Evolutionary conservation across 2,797 vertebrate genomes (phyloP).

Genomic region (Salarias fasciatus): DNA sequence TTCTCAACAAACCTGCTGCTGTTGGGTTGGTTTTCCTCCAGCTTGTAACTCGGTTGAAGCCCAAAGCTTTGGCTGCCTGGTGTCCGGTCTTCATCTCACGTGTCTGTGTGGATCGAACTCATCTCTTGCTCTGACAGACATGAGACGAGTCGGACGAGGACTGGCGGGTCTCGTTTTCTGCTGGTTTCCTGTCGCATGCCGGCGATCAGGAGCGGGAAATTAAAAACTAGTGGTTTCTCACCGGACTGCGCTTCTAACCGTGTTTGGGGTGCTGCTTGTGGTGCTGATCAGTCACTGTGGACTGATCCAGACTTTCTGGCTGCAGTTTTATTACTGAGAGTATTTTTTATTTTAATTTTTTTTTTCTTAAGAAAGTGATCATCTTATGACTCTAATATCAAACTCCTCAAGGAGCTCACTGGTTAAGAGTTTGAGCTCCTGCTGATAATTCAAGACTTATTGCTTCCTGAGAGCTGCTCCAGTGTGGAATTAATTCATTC

Average conservation of each 20-base stretch:
- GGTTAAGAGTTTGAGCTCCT: not conserved
- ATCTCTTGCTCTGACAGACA: constrained; percentile 28
- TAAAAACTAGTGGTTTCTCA: constrained; percentile 15
- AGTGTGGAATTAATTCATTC: constrained; percentile 20
- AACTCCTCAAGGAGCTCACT: not conserved
- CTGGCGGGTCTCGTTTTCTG: constrained; percentile 9
- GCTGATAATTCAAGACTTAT: constrained; percentile 5
- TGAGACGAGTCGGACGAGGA: constrained; percentile 16
- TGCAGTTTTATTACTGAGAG: constrained; percentile 31
- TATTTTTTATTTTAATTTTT: constrained; percentile 1
- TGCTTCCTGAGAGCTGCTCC: constrained; percentile 13
- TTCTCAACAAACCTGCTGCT: constrained; percentile 51
- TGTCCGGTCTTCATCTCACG: constrained; percentile 15
- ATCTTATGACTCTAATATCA: too few species aligned
- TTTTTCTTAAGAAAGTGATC: too few species aligned
- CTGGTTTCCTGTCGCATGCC: constrained; percentile 45
- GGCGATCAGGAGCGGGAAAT: constrained; percentile 4
- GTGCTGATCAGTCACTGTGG: not conserved
- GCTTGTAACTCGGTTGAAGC: constrained; percentile 23
- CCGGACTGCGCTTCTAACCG: constrained; percentile 32
- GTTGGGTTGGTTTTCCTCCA: constrained; percentile 37
- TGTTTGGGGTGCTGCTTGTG: constrained; percentile 24
- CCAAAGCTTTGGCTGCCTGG: constrained; percentile 59
- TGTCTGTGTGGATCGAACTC: constrained; percentile 38
- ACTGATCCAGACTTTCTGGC: constrained; percentile 4